Evolutionary conservation across 2,888 invertebrate genomes (phyloP), one percentile per base, ranked within the genome.

Genomic region (Caradrina clavipalpis): DNA sequence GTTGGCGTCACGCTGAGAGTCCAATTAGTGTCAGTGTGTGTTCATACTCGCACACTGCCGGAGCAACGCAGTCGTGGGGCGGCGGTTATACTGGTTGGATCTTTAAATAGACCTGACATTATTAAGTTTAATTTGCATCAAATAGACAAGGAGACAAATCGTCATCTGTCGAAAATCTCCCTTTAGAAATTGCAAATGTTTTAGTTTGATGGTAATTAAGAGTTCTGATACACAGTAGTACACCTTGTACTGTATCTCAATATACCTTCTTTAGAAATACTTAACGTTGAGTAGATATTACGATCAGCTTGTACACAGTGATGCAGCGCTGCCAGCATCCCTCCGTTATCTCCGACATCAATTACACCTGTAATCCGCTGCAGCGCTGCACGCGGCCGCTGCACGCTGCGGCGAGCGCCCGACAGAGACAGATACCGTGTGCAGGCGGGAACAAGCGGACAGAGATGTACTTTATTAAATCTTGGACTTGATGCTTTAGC

Each of bases 301-400:
- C 57, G 56, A 73, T 78, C 73, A 63, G 21, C 39, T 56, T 47
- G 39, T 61, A 51, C 45, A 50, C 21, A 45, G 62, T 69, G 76
- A 60, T 61, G 47, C 54, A 59, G 53, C 39, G 50, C 57, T 57
- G 11, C 15, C 11, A 19, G 59, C 62, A 73, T 50, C 51, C 4
- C 31, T 39, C 39, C 62, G 57, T 49, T 67, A 81, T 72, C 63
- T 78, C 22, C 21, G 42, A 61, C 82, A 78, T 78, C 79, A 66
- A 78, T 82, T 79, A 82, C 74, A 60, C 64, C 62, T 68, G 65
- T 79, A 79, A 82, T 78, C 82, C 82, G 67, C 64, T 78, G 79
- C 69, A 82, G 65, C 65, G 68, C 64, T 67, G 47, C 56, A 65
- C 17, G 81, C 71, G 39, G 76, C 74, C 51, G 51, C 75, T 54